These are phyloP conservation scores for Turritopsis dohrnii DNA, from an alignment of 30 jellyfish, hydroid and myxozoan species.

Conservation along the genomic window DNA sequence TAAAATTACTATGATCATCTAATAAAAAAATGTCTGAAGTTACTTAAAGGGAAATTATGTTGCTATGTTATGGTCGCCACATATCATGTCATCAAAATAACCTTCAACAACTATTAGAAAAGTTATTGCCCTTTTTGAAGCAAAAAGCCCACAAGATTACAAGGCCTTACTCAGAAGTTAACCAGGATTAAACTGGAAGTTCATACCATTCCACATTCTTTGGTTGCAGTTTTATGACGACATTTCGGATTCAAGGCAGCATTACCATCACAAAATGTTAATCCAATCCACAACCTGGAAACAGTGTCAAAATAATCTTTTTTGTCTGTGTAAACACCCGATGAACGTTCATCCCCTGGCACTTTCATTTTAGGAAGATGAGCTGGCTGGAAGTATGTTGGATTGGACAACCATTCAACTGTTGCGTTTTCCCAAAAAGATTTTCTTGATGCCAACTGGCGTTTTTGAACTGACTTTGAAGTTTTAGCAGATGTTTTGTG, in stretches of 20 bases:
- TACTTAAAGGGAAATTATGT: too few relatives aligned
- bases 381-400: conserved; percentile 19
- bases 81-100: too few relatives aligned
- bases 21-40: too few relatives aligned
- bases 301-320: conserved; percentile 29
- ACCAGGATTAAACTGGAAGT: not conserved
- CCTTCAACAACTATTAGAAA: too few relatives aligned
- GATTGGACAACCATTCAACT: conserved; percentile 24
- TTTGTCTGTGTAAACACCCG: conserved; percentile 27
- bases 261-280: conserved; percentile 31
- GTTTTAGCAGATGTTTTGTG: not conserved
- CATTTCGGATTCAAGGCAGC: conserved; percentile 28
- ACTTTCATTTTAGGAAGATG: conserved; percentile 25
- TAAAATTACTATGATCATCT: too few relatives aligned
- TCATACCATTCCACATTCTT: conserved; percentile 31
- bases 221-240: conserved; percentile 1
- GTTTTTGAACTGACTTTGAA: not conserved
- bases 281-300: conserved; percentile 35
- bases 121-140: too few relatives aligned
- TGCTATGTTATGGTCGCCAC: too few relatives aligned
- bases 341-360: not conserved
- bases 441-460: conserved; percentile 10
- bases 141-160: too few relatives aligned
- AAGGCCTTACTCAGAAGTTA: not conserved
- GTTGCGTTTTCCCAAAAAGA: conserved; percentile 31